phyloP scores from a whole-genome alignment of 2,113 vertebrate genomes.

The Ictidomys tridecemlineatus region DNA sequence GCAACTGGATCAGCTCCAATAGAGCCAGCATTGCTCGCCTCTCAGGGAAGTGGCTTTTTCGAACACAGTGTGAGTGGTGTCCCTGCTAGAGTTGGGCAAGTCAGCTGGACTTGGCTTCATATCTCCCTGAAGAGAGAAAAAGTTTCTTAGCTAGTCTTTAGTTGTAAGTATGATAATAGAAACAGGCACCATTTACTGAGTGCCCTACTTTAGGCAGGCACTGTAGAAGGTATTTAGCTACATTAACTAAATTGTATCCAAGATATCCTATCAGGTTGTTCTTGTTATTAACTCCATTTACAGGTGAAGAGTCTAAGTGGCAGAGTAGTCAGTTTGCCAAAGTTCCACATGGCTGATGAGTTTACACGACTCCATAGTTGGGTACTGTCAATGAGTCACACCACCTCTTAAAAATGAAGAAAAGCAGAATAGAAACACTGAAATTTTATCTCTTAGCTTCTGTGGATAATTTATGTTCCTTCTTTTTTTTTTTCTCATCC shows the following conservation, averaged over 20 bases:
- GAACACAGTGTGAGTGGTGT: accelerated
- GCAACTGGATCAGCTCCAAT: background rate
- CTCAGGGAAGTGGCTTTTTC: background rate
- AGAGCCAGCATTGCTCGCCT: background rate
- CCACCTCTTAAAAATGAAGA: background rate
- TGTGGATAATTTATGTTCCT: background rate
- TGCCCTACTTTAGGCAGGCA: background rate
- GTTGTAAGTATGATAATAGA: background rate
- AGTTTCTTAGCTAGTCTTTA: background rate
- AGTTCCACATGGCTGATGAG: background rate
- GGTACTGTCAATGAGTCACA: background rate
- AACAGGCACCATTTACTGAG: background rate
- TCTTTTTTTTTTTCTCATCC: background rate
- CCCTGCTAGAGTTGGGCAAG: background rate
- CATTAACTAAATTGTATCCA: background rate
- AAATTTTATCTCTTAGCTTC: background rate
- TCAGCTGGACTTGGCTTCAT: background rate
- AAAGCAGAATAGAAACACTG: background rate
- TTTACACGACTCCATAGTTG: background rate
- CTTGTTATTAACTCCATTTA: background rate
- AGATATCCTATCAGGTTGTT: background rate
- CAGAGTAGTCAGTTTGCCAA: background rate
- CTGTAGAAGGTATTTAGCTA: background rate
- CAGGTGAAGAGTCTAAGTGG: background rate
- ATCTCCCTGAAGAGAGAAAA: background rate